Percentiles rank a stretch among this genome's conserved stretches.
These are phyloP conservation scores for Eulemur mongoz DNA, from an alignment of 2,797 vertebrate species.

Conservation along the genomic window DNA sequence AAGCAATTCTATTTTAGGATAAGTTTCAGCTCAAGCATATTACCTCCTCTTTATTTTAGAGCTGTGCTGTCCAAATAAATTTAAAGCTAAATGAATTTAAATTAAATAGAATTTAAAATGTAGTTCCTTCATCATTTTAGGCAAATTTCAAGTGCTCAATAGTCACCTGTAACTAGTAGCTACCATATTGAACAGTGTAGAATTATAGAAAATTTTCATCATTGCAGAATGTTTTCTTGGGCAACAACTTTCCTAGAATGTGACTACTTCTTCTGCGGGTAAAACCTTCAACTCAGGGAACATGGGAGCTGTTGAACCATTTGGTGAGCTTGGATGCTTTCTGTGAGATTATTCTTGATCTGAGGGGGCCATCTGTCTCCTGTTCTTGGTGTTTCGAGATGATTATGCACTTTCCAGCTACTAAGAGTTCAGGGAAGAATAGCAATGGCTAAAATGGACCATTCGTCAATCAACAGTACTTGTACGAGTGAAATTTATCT, in stretches of 20 bases:
- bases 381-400: not conserved
- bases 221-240: not conserved
- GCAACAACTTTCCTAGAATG: not conserved
- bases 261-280: not conserved
- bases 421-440: not conserved
- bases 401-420: not conserved
- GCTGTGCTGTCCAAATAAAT: not conserved
- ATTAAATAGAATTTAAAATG: conserved; percentile 5
- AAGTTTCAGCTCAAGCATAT: not conserved
- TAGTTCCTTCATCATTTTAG: not conserved
- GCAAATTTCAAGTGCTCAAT: not conserved
- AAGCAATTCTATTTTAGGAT: not conserved
- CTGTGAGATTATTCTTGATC: not conserved
- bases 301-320: not conserved
- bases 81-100: not conserved
- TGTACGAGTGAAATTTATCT: not conserved
- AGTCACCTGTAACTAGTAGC: not conserved
- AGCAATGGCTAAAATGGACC: not conserved
- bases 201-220: not conserved
- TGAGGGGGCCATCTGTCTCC: not conserved
- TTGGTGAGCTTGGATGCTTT: not conserved
- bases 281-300: not conserved
- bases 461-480: not conserved
- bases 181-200: not conserved
- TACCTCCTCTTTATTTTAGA: not conserved